Conservation (phyloP, 2,888 invertebrate species). For the Camptogramma bilineatum region DNA sequence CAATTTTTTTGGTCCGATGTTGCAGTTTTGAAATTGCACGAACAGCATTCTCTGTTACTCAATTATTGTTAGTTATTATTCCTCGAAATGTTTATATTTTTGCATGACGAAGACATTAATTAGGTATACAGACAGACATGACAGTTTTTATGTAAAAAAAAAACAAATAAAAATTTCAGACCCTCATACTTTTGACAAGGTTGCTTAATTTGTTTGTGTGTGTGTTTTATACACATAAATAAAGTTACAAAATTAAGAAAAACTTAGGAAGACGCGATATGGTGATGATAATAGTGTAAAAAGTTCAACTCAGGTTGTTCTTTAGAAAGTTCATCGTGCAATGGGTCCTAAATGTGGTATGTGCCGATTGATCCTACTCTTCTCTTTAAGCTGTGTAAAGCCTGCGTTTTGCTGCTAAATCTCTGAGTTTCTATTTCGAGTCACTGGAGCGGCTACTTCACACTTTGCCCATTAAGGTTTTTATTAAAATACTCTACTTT, state of each 20-base stretch:
- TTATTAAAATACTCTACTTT: constrained; percentile 61
- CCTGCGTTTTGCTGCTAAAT: constrained; percentile 50
- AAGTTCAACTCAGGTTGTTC: too few relatives aligned
- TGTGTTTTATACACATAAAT: too few relatives aligned
- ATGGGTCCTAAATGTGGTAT: too few relatives aligned
- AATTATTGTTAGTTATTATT: background rate
- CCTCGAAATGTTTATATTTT: background rate
- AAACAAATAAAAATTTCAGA: too few relatives aligned
- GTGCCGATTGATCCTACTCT: background rate
- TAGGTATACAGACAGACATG: too few relatives aligned
- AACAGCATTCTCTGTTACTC: constrained; percentile 2
- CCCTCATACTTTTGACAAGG: too few relatives aligned
- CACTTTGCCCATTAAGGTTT: constrained; percentile 60
- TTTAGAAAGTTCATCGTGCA: too few relatives aligned
- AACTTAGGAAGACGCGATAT: too few relatives aligned
- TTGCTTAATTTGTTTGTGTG: too few relatives aligned
- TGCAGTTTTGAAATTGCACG: constrained; percentile 1
- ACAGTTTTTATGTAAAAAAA: too few relatives aligned
- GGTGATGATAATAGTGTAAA: too few relatives aligned
- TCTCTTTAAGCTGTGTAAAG: constrained; percentile 9
- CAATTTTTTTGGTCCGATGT: background rate
- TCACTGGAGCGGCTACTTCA: constrained; percentile 60
- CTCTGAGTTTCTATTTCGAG: constrained; percentile 70
- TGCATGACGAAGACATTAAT: background rate
- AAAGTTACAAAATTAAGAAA: too few relatives aligned